phyloP scores from a whole-genome alignment of 2,888 invertebrate genomes.

The Philaethria dido region DNA sequence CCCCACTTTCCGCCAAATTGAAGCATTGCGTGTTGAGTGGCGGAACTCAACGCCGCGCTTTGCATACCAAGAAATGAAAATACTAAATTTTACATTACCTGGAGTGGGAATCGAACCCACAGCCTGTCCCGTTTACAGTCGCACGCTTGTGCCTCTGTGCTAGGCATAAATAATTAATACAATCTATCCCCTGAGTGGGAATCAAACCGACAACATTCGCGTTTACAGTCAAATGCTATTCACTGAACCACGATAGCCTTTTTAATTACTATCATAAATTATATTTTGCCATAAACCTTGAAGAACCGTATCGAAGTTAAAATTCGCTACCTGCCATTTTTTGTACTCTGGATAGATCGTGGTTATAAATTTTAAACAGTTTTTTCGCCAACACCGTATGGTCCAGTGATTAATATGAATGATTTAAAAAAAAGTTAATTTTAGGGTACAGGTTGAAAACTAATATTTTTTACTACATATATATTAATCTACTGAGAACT shows the following conservation, averaged over 20 bases:
- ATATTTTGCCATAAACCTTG: background rate
- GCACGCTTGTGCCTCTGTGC: no score
- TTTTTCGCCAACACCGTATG: conserved; percentile 20
- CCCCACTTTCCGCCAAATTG: no score
- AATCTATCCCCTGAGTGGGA: no score
- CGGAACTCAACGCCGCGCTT: no score
- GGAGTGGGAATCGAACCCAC: no score
- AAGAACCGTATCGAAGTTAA: background rate
- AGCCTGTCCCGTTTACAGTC: no score
- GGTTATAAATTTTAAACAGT: conserved; percentile 12
- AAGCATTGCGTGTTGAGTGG: no score
- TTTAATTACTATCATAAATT: conserved; percentile 1
- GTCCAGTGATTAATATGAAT: conserved; percentile 23
- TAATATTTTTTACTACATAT: conserved; percentile 2
- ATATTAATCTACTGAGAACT: background rate
- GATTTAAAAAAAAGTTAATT: conserved; percentile 2
- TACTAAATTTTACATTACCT: no score
- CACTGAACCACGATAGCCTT: background rate
- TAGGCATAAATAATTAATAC: no score
- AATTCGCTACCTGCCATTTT: conserved; percentile 16
- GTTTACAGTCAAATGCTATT: no score
- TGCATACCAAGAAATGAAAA: no score
- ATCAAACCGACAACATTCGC: no score
- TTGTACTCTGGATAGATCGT: conserved; percentile 1
- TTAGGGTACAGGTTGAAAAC: conserved; percentile 4